phyloP scores from a whole-genome alignment of 2,113 vertebrate species.

The Garra rufa region DNA sequence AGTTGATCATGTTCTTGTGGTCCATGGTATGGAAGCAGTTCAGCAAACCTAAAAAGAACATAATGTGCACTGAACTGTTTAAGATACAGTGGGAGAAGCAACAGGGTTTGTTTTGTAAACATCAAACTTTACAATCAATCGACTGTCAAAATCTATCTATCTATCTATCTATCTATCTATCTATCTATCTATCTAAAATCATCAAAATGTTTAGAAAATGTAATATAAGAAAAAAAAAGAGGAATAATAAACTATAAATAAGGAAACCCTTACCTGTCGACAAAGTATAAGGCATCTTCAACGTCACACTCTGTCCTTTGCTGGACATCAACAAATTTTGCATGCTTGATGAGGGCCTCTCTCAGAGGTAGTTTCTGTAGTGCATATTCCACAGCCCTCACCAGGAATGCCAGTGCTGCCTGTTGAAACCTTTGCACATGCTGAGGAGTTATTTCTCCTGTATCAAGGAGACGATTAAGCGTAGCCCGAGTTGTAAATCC shows the following conservation, averaged over 20 bases:
- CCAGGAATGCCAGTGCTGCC: neutral
- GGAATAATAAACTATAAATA: constrained; percentile 1
- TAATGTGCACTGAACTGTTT: no score
- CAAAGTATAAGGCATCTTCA: constrained; percentile 1
- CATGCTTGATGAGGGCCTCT: neutral
- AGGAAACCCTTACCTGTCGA: constrained; percentile 1
- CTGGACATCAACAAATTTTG: neutral
- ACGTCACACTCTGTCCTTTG: neutral
- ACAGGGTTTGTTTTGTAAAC: no score
- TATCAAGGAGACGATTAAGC: no score
- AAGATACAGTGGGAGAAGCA: no score
- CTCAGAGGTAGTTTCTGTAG: neutral
- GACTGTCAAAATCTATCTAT: no score
- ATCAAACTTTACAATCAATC: no score
- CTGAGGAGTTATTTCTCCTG: neutral
- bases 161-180: no score
- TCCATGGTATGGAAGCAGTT: neutral
- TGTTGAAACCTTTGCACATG: neutral
- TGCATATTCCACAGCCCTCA: neutral
- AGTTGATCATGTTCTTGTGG: neutral
- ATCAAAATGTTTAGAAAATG: no score
- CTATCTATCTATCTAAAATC: no score
- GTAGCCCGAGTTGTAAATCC: no score
- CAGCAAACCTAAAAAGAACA: neutral
- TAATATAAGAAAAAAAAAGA: neutral